Base-by-base conservation (phyloP, 53 echinoderm and acorn worm species). In the Paracentrotus lividus region DNA sequence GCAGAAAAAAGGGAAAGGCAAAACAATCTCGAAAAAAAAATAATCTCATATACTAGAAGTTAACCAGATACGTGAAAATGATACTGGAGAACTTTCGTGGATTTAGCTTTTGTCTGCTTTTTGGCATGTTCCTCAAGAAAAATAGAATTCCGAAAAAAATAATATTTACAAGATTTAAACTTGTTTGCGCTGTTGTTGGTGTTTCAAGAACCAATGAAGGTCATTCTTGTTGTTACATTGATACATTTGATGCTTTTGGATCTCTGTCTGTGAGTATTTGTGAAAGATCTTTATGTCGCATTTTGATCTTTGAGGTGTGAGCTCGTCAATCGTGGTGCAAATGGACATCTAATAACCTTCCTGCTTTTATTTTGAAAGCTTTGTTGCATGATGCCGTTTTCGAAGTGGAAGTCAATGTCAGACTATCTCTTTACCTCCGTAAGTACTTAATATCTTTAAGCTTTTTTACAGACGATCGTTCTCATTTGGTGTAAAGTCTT, bases 11-110 rank as follows among this genome's bases (percentile, higher is more conserved):
- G 4, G 8, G 4, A 2, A 1, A 21, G 6, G 21, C 6, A 81
- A 81, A 47, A 42, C 43, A 44, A 21, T 10, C 20, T n/a, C 81
- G 47, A 26, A 45, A 81, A n/a, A n/a, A n/a, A n/a, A 81, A 81
- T n/a, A 81, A 47, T 44, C 42, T 47, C 81, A 45, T 81, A 81
- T 47, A n/a, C n/a, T 49, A n/a, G 81, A 81, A 81, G 44, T 81
- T 81, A 81, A 81, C 81, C 81, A 81, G 81, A 45, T 81, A 45
- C 47, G n/a, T 81, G 81, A 81, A 44, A 49, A 47, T 47, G 81
- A 81, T 81, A 49, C 13, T 18, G n/a, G 12, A 9, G 33, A 9
- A 81, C 47, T 81, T 26, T 47, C 47, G 10, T 20, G 81, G 81
- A 81, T 81, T 45, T 45, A 81, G 6, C n/a, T 81, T 43, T 38